Evolutionary conservation across 2,113 vertebrate genomes (phyloP), one percentile per base, ranked within the genome.

Genomic region (Oreotrochilus melanogaster): DNA sequence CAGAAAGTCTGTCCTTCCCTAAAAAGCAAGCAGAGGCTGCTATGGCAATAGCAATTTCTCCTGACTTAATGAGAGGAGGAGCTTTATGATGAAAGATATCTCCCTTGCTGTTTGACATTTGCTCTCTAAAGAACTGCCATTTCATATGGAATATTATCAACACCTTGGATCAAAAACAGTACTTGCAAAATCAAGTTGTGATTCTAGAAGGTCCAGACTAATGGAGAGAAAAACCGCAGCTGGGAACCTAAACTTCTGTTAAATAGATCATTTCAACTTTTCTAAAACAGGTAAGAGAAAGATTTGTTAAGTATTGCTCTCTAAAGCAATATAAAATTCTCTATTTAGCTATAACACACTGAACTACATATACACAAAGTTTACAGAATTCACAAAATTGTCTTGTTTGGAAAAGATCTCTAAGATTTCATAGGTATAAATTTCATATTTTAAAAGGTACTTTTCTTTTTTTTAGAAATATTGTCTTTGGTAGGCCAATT

Each of bases 221-320:
- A 95, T 90, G 92, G 92, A 94, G 92, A 85, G 14, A 47, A 80
- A 93, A 57, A 89, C 24, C 39, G 93, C 56, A 86, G 37, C 4
- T 4, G 61, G 45, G 62, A 54, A 93, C 51, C 54, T 33, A 71
- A 81, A 93, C 39, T 58, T 92, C 74, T 72, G 79, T 85, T 51
- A 72, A 86, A 66, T 9, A 90, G 73, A 61, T 31, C 17, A 89
- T 81, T 90, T 37, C 60, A 96, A 28, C n/a, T 56, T 89, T 88
- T 87, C 95, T 66, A 95, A 61, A 95, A 47, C 88, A 96, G 96
- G 97, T 96, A 97, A 96, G 92, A 89, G 43, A 91, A 89, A 58
- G 8, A 82, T 79, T 88, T 78, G 71, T 66, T 78, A 92, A 64
- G 25, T 69, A 91, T 58, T 76, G 39, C 37, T 73, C 18, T 79